A percentile compares a stretch with the other conserved stretches of the same genome.
phyloP scores from a whole-genome alignment of 2,113 vertebrate genomes.

The Balaenoptera acutorostrata region DNA sequence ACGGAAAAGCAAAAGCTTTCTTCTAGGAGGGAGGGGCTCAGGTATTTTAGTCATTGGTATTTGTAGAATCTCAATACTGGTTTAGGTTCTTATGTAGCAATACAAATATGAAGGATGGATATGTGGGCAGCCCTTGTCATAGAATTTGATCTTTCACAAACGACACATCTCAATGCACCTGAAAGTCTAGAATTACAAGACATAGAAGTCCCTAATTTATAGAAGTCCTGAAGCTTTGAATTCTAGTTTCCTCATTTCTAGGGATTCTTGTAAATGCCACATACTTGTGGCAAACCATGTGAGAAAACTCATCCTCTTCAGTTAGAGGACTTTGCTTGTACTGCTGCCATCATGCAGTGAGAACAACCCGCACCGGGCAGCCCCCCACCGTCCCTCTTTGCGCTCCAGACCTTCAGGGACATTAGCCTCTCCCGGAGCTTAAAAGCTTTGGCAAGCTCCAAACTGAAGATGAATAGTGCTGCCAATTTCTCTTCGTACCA shows the following conservation, averaged over 20 bases:
- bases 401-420: background rate
- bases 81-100: background rate
- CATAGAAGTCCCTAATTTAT: background rate
- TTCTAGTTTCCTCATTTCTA: background rate
- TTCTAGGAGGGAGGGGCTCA: background rate
- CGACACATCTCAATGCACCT: background rate
- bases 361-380: background rate
- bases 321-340: background rate
- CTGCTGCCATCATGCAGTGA: background rate
- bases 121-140: background rate
- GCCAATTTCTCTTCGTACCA: background rate
- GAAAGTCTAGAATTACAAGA: background rate
- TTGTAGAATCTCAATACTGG: background rate
- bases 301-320: background rate
- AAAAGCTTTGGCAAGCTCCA: background rate
- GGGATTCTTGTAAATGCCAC: background rate
- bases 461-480: background rate
- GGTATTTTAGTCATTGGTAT: background rate
- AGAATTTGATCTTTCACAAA: background rate
- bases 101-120: background rate
- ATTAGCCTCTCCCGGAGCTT: background rate
- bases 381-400: background rate
- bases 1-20: background rate
- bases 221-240: background rate
- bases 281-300: background rate